phyloP scores from a whole-genome alignment of 1,140 invertebrate species.

The Proctacanthus coquilletti region DNA sequence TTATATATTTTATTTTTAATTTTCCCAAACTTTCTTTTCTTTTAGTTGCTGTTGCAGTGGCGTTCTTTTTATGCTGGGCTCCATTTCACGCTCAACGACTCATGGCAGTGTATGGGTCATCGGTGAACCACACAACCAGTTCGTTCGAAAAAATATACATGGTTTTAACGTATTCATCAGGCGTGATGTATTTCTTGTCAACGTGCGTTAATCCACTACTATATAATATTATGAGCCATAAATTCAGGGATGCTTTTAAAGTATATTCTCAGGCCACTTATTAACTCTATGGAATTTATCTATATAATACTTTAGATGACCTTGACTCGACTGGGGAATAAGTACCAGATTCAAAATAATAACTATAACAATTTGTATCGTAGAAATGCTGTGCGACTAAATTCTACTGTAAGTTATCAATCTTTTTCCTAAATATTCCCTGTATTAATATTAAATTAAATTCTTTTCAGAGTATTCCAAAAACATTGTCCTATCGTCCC shows the following conservation, averaged over 20 bases:
- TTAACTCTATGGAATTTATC: no score
- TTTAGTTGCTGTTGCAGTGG: conserved; percentile 82
- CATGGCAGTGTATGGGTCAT: conserved; percentile 48
- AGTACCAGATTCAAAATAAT: conserved; percentile 15
- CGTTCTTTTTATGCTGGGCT: conserved; percentile 91
- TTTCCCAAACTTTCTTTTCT: no score
- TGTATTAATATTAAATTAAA: no score
- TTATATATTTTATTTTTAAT: no score
- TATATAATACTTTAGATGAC: no score
- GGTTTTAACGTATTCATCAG: conserved; percentile 49
- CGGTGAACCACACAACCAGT: conserved; percentile 23
- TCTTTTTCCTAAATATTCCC: no score
- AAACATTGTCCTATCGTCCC: conserved; percentile 7
- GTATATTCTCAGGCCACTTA: no score
- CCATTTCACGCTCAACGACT: conserved; percentile 83
- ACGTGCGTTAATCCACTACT: conserved; percentile 69
- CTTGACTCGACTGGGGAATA: conserved; percentile 13
- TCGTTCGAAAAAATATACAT: conserved; percentile 37
- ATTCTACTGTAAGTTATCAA: no score
- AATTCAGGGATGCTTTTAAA: conserved; percentile 71
- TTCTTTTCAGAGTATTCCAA: no score
- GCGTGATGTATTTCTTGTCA: conserved; percentile 54
- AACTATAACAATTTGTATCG: conserved; percentile 22
- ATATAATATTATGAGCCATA: conserved; percentile 78
- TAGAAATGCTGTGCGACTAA: no score